A percentile compares a stretch with the other conserved stretches of the same genome.
Evolutionary conservation across 64 coral and sea anemone species (phyloP).

Genomic region (Platygyra sinensis): DNA sequence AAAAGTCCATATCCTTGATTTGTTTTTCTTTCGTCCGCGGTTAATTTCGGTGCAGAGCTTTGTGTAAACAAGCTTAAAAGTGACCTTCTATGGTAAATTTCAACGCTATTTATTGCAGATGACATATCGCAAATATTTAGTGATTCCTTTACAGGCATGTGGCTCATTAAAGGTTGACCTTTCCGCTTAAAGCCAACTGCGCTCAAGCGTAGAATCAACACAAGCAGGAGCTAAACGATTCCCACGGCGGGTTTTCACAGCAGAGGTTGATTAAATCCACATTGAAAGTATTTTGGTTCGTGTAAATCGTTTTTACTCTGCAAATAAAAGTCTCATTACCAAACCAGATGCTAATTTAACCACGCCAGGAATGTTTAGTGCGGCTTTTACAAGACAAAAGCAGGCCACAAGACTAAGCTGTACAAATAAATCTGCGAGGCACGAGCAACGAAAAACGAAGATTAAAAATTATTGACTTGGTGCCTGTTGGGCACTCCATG

Average conservation of each 20-base stretch:
- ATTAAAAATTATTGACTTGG: not conserved
- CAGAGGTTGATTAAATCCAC: not conserved
- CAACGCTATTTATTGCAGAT: not conserved
- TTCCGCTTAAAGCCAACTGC: not conserved
- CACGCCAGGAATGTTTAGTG: conserved; percentile 26
- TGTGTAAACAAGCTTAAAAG: conserved; percentile 15
- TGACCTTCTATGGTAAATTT: not conserved
- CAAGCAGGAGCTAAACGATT: not conserved
- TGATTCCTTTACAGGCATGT: not conserved
- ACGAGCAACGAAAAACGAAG: not conserved
- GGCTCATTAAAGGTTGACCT: conserved; percentile 27
- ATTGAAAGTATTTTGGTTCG: not conserved
- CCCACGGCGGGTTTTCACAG: not conserved
- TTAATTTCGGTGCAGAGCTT: not conserved
- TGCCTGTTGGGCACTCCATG: not conserved
- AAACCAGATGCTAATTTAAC: conserved; percentile 9
- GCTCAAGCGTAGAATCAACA: not conserved
- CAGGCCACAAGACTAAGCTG: not conserved
- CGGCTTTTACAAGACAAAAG: conserved; percentile 14
- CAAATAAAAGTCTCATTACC: conserved; percentile 6
- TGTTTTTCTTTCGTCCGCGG: conserved; percentile 22
- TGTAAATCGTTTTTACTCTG: not conserved
- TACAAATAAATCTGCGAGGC: not conserved
- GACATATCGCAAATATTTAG: conserved; percentile 33
- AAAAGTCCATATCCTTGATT: not conserved